These are phyloP conservation scores for Anguilla japonica DNA, from an alignment of 2,113 vertebrate genomes.

Conservation along the genomic window DNA sequence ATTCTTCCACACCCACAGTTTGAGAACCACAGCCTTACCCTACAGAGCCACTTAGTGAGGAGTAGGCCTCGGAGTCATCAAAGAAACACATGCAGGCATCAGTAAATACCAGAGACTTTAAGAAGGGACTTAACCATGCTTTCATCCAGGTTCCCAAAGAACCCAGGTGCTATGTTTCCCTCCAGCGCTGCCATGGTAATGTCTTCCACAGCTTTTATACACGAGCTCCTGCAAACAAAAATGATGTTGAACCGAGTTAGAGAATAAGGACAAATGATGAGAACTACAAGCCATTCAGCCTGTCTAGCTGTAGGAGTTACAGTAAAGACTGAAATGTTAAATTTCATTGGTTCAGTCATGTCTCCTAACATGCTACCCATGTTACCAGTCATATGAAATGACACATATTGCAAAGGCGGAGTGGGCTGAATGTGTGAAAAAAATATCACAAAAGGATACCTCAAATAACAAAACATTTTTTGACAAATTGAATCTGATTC, in stretches of 20 bases:
- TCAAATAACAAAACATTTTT: background rate
- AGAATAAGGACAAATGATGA: background rate
- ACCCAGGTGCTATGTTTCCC: conserved; percentile 7
- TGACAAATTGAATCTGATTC: background rate
- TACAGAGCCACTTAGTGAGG: background rate
- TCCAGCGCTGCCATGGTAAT: conserved; percentile 2
- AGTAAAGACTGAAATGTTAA: background rate
- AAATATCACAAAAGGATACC: background rate
- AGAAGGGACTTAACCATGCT: conserved; percentile 31
- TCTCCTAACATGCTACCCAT: background rate
- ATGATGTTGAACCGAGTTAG: background rate
- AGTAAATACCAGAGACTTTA: background rate
- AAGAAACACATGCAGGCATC: background rate
- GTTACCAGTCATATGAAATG: background rate
- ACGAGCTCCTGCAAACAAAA: conserved; percentile 45
- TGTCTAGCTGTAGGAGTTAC: background rate
- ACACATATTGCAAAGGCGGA: background rate
- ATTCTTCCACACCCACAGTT: background rate
- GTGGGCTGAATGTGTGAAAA: background rate
- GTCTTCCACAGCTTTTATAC: conserved; percentile 39
- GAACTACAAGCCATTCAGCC: background rate
- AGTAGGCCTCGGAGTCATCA: background rate
- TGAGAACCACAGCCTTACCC: background rate
- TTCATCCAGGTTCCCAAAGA: conserved; percentile 31
- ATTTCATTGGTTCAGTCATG: background rate